Evolutionary conservation across 2,113 vertebrate genomes (phyloP).

Genomic region (Nesogale talazaci): DNA sequence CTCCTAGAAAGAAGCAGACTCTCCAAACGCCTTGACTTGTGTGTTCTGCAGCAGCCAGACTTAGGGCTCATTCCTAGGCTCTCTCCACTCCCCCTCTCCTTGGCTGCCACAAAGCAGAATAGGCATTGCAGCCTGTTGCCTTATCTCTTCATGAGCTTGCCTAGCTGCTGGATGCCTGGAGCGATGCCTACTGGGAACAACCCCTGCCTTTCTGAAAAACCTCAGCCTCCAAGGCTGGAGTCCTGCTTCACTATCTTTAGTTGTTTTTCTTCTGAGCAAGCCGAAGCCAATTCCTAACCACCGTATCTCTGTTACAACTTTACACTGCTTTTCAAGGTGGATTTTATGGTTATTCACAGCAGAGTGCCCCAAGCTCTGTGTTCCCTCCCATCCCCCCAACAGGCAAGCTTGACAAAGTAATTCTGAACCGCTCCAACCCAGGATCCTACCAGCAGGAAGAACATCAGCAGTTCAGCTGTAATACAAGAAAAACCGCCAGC

Average conservation of each 20-base stretch:
- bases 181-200: neutral
- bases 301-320: slow-evolving; percentile 66
- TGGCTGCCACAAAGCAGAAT: neutral
- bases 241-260: slow-evolving; percentile 31
- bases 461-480: slow-evolving; percentile 60
- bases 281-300: slow-evolving; percentile 58
- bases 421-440: slow-evolving; percentile 56
- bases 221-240: neutral
- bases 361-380: slow-evolving; percentile 19
- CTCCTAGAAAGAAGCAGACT: neutral
- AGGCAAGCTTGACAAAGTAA: slow-evolving; percentile 66
- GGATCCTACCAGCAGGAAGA: slow-evolving; percentile 71
- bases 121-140: too few relatives aligned
- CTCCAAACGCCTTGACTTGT: neutral
- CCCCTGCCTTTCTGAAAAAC: slow-evolving; percentile 50
- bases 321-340: slow-evolving; percentile 45
- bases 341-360: slow-evolving; percentile 57
- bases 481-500: slow-evolving; percentile 68
- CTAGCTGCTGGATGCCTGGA: neutral
- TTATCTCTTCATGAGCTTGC: neutral
- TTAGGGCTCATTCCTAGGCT: neutral
- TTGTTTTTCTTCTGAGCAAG: slow-evolving; percentile 47
- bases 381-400: neutral
- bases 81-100: neutral
- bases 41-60: neutral